phyloP scores from a whole-genome alignment of 1,140 invertebrate species.

The Lepidotrigona ventralis region DNA sequence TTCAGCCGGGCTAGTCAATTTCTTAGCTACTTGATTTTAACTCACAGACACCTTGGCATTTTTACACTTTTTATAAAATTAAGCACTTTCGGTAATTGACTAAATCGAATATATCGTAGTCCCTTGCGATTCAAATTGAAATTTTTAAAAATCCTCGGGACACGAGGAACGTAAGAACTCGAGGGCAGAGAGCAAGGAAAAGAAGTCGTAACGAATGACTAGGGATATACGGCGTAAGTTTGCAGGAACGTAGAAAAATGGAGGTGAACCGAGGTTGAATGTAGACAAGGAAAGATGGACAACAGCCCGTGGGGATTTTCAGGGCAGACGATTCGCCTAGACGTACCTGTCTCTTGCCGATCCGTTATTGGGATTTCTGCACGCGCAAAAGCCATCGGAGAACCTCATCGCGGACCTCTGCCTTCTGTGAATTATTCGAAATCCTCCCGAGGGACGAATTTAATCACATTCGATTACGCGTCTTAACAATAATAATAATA shows the following conservation, averaged over 20 bases:
- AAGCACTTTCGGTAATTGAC: no score
- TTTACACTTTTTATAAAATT: no score
- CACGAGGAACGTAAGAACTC: background rate
- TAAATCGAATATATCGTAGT: no score
- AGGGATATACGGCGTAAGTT: background rate
- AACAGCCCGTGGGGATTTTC: constrained; percentile 43
- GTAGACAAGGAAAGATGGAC: constrained; percentile 18
- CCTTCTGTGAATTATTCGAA: constrained; percentile 20
- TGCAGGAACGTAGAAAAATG: background rate
- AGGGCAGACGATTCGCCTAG: constrained; percentile 38
- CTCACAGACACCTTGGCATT: no score
- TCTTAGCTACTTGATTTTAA: no score
- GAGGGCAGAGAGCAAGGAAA: background rate
- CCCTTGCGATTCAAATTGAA: no score
- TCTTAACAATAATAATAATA: constrained; percentile 19
- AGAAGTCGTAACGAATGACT: background rate
- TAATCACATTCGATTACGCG: constrained; percentile 14
- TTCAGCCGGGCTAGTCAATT: no score
- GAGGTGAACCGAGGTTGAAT: constrained; percentile 6
- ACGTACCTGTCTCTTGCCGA: constrained; percentile 44
- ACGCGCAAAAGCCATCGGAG: constrained; percentile 12
- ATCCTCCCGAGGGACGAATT: constrained; percentile 7
- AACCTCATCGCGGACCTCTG: background rate
- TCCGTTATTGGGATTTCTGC: constrained; percentile 54
- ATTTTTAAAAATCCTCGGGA: no score